Conservation (phyloP, 2,888 invertebrate species). For the Andrena haemorrhoa region DNA sequence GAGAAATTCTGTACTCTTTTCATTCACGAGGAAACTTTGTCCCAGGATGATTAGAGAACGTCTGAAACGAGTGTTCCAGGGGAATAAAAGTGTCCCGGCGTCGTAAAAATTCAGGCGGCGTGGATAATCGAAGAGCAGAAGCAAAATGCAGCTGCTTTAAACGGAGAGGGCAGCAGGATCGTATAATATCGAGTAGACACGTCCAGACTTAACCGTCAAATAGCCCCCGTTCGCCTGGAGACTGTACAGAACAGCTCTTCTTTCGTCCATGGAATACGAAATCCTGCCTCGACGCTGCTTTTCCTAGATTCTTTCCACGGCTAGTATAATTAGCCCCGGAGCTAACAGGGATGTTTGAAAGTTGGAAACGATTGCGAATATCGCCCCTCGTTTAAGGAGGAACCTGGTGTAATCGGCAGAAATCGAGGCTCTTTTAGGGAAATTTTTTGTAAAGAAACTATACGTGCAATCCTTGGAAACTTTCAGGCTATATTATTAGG, state of each 20-base stretch:
- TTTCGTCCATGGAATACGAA: constrained; percentile 38
- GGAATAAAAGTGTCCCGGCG: background rate
- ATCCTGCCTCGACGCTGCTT: background rate
- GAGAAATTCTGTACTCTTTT: background rate
- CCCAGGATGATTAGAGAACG: background rate
- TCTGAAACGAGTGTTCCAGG: background rate
- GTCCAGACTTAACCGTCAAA: constrained; percentile 25
- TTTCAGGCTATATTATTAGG: no score
- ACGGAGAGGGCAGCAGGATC: constrained; percentile 1
- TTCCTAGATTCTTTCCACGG: background rate
- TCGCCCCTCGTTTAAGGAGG: no score
- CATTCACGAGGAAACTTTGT: background rate
- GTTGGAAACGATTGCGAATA: background rate
- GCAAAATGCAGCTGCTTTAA: constrained; percentile 15
- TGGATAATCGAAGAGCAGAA: constrained; percentile 19
- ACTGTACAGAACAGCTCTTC: constrained; percentile 1
- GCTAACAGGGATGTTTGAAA: background rate
- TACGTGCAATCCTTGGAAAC: no score
- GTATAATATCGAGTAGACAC: constrained; percentile 44
- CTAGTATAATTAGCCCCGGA: background rate
- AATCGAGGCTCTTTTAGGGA: no score
- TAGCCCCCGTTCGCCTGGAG: background rate
- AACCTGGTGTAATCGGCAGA: no score
- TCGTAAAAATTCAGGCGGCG: constrained; percentile 12
- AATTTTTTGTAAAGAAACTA: no score